A percentile compares a stretch with the other conserved stretches of the same genome.
These are phyloP conservation scores for Aphelocoma coerulescens DNA, from an alignment of 2,113 vertebrate species.

Conservation along the genomic window DNA sequence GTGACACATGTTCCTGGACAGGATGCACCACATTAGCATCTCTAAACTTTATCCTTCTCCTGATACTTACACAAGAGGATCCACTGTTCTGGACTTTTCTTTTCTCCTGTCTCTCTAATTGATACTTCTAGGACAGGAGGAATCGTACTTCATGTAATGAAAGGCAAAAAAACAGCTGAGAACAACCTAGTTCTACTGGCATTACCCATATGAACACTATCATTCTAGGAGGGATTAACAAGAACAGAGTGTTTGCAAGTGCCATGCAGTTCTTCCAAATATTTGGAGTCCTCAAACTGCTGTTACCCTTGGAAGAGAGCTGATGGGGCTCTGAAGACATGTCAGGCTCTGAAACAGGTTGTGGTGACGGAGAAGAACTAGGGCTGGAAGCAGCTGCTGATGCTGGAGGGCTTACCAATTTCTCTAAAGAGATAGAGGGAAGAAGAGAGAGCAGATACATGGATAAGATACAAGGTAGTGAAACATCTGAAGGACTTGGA, in stretches of 20 bases:
- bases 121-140: constrained; percentile 35
- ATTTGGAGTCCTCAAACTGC: constrained; percentile 72
- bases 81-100: constrained; percentile 4
- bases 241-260: constrained; percentile 52
- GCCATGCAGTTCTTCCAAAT: constrained; percentile 73
- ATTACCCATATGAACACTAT: constrained; percentile 39
- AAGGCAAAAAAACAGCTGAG: background rate
- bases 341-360: constrained; percentile 82
- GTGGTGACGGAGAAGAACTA: constrained; percentile 84
- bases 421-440: constrained; percentile 73
- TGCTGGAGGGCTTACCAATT: constrained; percentile 83
- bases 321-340: constrained; percentile 79
- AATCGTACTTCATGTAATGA: background rate
- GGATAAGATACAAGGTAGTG: constrained; percentile 59
- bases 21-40: background rate
- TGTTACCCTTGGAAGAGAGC: constrained; percentile 84
- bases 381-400: constrained; percentile 84
- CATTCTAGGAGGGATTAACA: constrained; percentile 46
- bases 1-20: background rate
- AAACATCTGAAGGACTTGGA: constrained; percentile 42
- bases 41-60: background rate
- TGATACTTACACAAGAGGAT: constrained; percentile 26
- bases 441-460: constrained; percentile 69
- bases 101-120: constrained; percentile 33
- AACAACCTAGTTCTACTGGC: constrained; percentile 23